These are phyloP conservation scores for Bombylius major DNA, from an alignment of 2,888 invertebrate genomes.

Conservation along the genomic window DNA sequence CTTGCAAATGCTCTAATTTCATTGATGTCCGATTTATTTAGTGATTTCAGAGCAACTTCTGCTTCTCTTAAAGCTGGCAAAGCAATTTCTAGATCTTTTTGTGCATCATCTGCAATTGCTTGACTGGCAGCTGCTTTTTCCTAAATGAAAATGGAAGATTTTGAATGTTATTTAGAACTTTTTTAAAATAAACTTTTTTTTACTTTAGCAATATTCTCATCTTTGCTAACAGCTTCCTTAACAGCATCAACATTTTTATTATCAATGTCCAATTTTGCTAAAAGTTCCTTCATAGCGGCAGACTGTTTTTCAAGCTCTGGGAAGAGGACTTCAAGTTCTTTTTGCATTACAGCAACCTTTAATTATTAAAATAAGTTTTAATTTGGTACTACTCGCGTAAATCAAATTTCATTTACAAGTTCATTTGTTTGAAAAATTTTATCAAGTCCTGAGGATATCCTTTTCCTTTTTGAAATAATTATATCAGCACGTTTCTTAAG, in stretches of 20 bases:
- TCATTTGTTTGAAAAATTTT: conserved; percentile 34
- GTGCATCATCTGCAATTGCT: conserved; percentile 73
- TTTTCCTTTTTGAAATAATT: conserved; percentile 46
- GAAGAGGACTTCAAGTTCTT: conserved; percentile 65
- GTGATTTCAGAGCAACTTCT: conserved; percentile 65
- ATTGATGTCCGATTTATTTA: conserved; percentile 84
- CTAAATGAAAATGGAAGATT: conserved; percentile 27
- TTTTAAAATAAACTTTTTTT: background rate
- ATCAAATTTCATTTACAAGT: conserved; percentile 4
- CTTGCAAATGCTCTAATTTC: conserved; percentile 81
- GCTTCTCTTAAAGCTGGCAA: conserved; percentile 79
- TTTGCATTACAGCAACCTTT: conserved; percentile 73
- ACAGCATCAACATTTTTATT: conserved; percentile 73
- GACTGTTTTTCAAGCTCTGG: conserved; percentile 69
- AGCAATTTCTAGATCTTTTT: conserved; percentile 76
- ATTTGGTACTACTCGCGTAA: background rate
- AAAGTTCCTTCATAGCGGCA: conserved; percentile 58
- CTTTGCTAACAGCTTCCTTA: conserved; percentile 61
- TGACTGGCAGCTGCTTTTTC: conserved; percentile 74
- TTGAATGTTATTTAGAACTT: background rate
- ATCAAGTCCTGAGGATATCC: conserved; percentile 62
- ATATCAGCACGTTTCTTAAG: conserved; percentile 59
- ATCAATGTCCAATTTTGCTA: conserved; percentile 63
- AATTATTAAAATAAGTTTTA: background rate
- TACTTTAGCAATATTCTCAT: conserved; percentile 73